Evolutionary conservation across 53 echinoderm and acorn worm species (phyloP), one percentile per base, ranked within the genome.

Genomic region (Luidia sarsii): DNA sequence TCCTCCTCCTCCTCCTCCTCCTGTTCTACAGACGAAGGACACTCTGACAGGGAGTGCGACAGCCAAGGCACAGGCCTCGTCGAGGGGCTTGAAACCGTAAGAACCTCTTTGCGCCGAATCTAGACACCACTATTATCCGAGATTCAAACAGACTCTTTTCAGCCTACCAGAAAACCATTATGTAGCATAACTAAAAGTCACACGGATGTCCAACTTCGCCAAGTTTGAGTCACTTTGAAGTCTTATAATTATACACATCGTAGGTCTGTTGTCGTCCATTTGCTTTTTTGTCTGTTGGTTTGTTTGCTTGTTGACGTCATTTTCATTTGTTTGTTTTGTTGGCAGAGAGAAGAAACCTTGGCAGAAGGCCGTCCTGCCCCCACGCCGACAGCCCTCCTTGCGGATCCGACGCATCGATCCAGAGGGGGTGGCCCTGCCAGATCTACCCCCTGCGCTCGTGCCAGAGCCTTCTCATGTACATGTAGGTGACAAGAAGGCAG

Each of bases 331-430:
- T 75, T 22, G 1, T 34, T 16, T 46, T 60, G 48, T 28, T 39
- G 20, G 1, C 54, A 90, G 87, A 7, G 82, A 82, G 11, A 61
- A 65, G 39, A 48, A 57, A 33, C 20, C 20, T 49, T 49, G 16
- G 7, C 4, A 57, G 3, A 45, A 36, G 35, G 45, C 74, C 25
- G 71, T 56, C 6, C 57, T 53, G 2, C 15, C 81, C 9, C 87
- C 70, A n/a, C 64, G 71, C 34, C 81, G 95, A 49, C 55, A 88
- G 10, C 88, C 77, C 10, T 95, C 95, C 3, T 79, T 95, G 29
- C 81, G 95, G 4, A 33, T 95, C 3, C 95, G 85, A 41, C 63
- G 90, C 46, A 87, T 87, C 29, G 75, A 70, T 50, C 90, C 95
- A 16, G 85, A 82, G 2, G 95, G 95, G 35, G 37, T 59, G 3